Percentiles rank a stretch among this genome's conserved stretches.
phyloP scores from a whole-genome alignment of 2,797 vertebrate species.

The Sebastes taczanowskii region DNA sequence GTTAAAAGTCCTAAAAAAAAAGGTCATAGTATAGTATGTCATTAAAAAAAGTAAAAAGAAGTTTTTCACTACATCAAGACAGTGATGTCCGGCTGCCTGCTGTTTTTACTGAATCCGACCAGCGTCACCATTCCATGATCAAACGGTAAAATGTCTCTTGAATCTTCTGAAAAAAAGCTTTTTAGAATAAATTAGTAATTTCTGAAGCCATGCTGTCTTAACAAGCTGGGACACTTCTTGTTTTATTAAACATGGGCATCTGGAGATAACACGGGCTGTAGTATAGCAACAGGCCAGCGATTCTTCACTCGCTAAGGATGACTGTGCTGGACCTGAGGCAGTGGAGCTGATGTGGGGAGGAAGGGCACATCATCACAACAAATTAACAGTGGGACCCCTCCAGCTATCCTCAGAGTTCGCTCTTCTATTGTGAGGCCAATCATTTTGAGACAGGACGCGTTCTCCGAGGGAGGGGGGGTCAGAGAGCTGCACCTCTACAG shows the following conservation, averaged over 20 bases:
- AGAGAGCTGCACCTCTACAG: conserved; percentile 26
- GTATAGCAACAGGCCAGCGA: not conserved
- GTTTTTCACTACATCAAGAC: not conserved
- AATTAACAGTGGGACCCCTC: conserved; percentile 26
- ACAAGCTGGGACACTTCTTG: conserved; percentile 21
- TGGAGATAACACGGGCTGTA: not conserved
- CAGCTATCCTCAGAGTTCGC: conserved; percentile 22
- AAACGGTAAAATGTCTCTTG: not conserved
- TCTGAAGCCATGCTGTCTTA: not conserved
- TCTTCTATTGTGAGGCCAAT: conserved; percentile 43
- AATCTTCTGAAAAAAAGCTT: conserved; percentile 7
- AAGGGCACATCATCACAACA: conserved; percentile 40
- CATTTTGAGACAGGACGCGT: conserved; percentile 21
- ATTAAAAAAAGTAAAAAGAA: not conserved
- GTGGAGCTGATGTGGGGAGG: conserved; percentile 1
- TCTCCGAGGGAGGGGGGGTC: conserved; percentile 6
- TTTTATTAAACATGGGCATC: conserved; percentile 33
- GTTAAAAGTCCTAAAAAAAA: not conserved
- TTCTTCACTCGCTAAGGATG: not conserved
- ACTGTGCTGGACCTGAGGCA: conserved; percentile 4
- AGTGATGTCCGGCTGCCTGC: not conserved
- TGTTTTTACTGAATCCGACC: conserved; percentile 19
- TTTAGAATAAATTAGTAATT: conserved; percentile 14
- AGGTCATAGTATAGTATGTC: not conserved
- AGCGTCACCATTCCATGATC: conserved; percentile 30